A percentile compares a stretch with the other conserved stretches of the same genome.
Conservation (phyloP, 1,140 invertebrate species). For the Drosophila trapezifrons region DNA sequence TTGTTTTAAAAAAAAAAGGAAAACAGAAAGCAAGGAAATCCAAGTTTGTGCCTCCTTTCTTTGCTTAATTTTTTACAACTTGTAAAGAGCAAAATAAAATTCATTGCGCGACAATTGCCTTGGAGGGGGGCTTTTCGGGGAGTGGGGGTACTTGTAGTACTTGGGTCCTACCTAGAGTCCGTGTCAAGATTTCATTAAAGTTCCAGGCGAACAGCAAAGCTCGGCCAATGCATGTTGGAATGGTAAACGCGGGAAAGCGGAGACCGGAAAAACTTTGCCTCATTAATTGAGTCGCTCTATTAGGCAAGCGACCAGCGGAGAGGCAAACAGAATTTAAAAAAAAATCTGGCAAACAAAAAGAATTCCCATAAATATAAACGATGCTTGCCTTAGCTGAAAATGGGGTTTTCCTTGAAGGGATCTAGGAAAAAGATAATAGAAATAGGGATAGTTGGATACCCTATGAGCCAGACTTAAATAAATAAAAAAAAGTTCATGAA, state of each 20-base stretch:
- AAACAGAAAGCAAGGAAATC: slow-evolving; percentile 34
- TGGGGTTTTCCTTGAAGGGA: slow-evolving; percentile 3
- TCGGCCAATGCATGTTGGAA: slow-evolving; percentile 57
- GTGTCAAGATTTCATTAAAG: slow-evolving; percentile 80
- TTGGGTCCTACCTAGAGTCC: slow-evolving; percentile 40
- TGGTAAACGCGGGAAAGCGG: slow-evolving; percentile 17
- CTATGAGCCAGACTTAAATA: neutral
- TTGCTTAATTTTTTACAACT: slow-evolving; percentile 58
- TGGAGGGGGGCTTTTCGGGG: slow-evolving; percentile 5
- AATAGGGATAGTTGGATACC: slow-evolving; percentile 4
- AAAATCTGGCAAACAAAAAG: slow-evolving; percentile 36
- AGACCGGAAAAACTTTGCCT: slow-evolving; percentile 61
- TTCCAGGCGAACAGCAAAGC: slow-evolving; percentile 56
- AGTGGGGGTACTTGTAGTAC: slow-evolving; percentile 1
- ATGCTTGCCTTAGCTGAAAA: slow-evolving; percentile 25
- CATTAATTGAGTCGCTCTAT: slow-evolving; percentile 79
- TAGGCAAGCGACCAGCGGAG: slow-evolving; percentile 45
- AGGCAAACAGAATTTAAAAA: slow-evolving; percentile 29
- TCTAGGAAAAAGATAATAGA: neutral
- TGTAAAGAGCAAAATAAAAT: slow-evolving; percentile 75
- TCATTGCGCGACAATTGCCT: slow-evolving; percentile 75
- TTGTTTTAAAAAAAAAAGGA: slow-evolving; percentile 57
- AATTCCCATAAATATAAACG: slow-evolving; percentile 76
- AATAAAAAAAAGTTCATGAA: neutral
- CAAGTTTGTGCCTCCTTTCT: slow-evolving; percentile 35